Conservation (phyloP, 2,113 vertebrate species). For the Indicator maculatus region DNA sequence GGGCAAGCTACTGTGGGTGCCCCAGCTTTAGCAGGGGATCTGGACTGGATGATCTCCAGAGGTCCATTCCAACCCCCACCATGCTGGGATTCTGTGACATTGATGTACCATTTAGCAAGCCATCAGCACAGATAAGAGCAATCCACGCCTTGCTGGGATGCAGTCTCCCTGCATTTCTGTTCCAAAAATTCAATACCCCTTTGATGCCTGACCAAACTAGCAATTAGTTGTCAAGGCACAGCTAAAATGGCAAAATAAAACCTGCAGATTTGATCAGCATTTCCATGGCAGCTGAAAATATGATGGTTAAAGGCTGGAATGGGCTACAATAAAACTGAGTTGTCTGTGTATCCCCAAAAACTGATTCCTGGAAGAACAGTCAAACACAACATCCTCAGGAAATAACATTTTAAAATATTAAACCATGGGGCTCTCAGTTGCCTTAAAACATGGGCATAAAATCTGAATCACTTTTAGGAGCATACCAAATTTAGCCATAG, state of each 20-base stretch:
- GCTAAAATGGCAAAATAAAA: constrained; percentile 26
- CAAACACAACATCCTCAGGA: constrained; percentile 26
- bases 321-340: not conserved
- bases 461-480: constrained; percentile 16
- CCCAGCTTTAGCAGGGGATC: too few species aligned
- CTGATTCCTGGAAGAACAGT: constrained; percentile 38
- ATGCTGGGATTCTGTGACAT: not conserved
- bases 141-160: not conserved
- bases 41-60: too few species aligned
- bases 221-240: constrained; percentile 33
- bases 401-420: constrained; percentile 30
- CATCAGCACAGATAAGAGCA: rapidly evolving
- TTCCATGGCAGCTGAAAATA: constrained; percentile 42
- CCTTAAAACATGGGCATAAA: constrained; percentile 16
- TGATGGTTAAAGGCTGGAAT: constrained; percentile 2
- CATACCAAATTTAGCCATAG: not conserved
- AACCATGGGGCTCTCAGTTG: not conserved
- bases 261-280: constrained; percentile 24
- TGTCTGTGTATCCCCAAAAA: not conserved
- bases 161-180: not conserved
- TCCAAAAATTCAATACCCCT: constrained; percentile 2
- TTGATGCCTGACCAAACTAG: constrained; percentile 5
- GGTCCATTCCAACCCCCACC: too few species aligned
- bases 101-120: not conserved
- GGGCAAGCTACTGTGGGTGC: too few species aligned